Percentiles rank a stretch among this genome's conserved stretches.
Conservation (phyloP, 2,797 vertebrate species). For the Hydrocynus forskahlii region DNA sequence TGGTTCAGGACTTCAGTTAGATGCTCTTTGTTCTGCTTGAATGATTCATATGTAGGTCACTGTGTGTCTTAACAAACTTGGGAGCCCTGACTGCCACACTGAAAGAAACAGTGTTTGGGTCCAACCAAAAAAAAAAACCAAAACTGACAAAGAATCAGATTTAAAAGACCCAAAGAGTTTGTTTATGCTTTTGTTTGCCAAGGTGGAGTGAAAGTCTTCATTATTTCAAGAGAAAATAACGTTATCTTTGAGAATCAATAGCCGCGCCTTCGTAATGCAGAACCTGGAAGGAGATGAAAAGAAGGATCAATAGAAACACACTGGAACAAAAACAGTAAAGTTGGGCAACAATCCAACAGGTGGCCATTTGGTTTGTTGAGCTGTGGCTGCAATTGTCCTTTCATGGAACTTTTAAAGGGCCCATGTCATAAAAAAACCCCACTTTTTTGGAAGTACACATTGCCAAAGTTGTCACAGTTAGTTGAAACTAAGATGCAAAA, state of each 20-base stretch:
- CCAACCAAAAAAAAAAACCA: too few relatives aligned
- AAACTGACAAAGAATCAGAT: constrained; percentile 28
- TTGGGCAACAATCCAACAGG: neutral
- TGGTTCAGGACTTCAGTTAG: too few relatives aligned
- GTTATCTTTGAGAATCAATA: constrained; percentile 27
- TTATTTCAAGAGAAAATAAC: constrained; percentile 33
- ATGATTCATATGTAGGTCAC: too few relatives aligned
- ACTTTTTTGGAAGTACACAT: too few relatives aligned
- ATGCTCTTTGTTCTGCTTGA: too few relatives aligned
- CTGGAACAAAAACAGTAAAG: neutral
- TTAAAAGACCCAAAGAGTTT: constrained; percentile 25
- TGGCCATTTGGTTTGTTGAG: neutral
- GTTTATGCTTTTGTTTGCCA: constrained; percentile 9
- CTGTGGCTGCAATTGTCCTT: too few relatives aligned
- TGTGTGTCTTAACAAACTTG: too few relatives aligned
- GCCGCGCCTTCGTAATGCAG: constrained; percentile 7
- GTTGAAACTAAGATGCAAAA: too few relatives aligned
- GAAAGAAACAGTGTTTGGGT: too few relatives aligned
- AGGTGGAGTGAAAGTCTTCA: constrained; percentile 7
- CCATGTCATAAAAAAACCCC: too few relatives aligned
- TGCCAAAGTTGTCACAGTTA: too few relatives aligned
- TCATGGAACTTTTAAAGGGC: too few relatives aligned
- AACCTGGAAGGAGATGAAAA: neutral
- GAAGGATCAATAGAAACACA: neutral
- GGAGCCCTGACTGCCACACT: neutral